Evolutionary conservation across 2,797 vertebrate genomes (phyloP).

Genomic region (Lindbergichthys nudifrons): DNA sequence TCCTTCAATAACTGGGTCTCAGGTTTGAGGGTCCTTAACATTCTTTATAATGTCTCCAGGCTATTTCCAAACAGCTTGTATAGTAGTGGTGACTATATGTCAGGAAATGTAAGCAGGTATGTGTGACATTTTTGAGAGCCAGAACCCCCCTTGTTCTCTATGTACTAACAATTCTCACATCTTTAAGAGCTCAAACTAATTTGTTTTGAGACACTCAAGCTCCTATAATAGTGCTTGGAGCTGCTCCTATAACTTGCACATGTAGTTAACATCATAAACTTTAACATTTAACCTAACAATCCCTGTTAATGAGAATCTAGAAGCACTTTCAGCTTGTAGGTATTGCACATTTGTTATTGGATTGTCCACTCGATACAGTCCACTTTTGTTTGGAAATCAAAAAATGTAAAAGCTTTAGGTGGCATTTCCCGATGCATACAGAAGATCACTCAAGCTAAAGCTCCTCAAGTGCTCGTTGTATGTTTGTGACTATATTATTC

Average conservation of each 20-base stretch:
- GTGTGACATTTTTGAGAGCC: slow-evolving; percentile 8
- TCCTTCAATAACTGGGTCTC: slow-evolving; percentile 1
- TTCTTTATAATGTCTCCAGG: background rate
- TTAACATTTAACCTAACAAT: background rate
- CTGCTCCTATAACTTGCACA: background rate
- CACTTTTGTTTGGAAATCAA: no score
- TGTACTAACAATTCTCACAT: background rate
- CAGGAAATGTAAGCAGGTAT: background rate
- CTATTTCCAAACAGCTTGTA: background rate
- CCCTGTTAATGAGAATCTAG: background rate
- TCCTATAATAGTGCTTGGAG: background rate
- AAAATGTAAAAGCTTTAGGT: no score
- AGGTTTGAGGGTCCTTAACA: background rate
- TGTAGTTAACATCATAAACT: background rate
- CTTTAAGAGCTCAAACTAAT: background rate
- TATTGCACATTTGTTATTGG: no score
- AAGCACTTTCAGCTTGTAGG: background rate
- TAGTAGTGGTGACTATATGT: background rate
- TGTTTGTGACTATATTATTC: no score
- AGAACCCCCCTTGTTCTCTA: background rate
- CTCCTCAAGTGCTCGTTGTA: no score
- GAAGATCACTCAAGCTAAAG: no score
- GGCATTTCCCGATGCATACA: no score
- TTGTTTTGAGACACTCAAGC: background rate
- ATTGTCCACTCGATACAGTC: no score